Evolutionary conservation across 2,797 vertebrate genomes (phyloP).

Genomic region (Cynodonichthys magdalenae): DNA sequence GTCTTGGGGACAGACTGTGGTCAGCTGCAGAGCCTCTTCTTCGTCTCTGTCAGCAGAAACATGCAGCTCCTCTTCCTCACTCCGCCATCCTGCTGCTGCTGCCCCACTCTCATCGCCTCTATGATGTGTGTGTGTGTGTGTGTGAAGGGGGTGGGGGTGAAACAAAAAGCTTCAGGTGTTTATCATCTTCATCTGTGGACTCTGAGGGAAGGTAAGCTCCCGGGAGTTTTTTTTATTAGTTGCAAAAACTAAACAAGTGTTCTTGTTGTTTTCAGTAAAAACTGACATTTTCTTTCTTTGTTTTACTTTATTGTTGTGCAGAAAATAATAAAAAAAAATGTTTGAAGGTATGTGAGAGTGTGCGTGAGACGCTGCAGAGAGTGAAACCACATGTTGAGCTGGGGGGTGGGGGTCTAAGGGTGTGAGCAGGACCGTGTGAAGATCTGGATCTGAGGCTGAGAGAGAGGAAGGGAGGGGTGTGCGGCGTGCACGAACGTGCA

Average conservation of each 20-base stretch:
- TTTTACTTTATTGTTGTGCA: not conserved
- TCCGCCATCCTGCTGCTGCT: constrained; percentile 20
- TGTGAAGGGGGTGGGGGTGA: constrained; percentile 11
- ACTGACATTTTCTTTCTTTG: not conserved
- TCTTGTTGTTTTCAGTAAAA: too few relatives aligned
- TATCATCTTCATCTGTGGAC: constrained; percentile 21
- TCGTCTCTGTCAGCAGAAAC: constrained; percentile 29
- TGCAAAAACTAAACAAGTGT: too few relatives aligned
- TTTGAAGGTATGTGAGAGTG: constrained; percentile 14
- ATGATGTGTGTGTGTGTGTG: constrained; percentile 5
- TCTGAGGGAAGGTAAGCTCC: constrained; percentile 52
- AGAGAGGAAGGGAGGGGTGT: constrained; percentile 15
- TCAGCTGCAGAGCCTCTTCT: constrained; percentile 38
- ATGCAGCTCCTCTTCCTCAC: constrained; percentile 23
- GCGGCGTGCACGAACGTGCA: not conserved
- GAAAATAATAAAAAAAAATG: not conserved
- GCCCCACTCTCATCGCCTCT: constrained; percentile 15
- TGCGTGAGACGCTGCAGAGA: constrained; percentile 32
- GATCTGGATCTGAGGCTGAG: constrained; percentile 33
- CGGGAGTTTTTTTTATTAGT: not conserved
- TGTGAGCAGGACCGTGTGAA: constrained; percentile 60
- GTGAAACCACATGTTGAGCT: constrained; percentile 67
- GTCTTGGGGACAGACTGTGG: constrained; percentile 38
- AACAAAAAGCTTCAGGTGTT: constrained; percentile 7
- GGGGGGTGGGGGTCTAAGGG: constrained; percentile 11